phyloP scores from a whole-genome alignment of 2,888 invertebrate species.

The Plagodis pulveraria region DNA sequence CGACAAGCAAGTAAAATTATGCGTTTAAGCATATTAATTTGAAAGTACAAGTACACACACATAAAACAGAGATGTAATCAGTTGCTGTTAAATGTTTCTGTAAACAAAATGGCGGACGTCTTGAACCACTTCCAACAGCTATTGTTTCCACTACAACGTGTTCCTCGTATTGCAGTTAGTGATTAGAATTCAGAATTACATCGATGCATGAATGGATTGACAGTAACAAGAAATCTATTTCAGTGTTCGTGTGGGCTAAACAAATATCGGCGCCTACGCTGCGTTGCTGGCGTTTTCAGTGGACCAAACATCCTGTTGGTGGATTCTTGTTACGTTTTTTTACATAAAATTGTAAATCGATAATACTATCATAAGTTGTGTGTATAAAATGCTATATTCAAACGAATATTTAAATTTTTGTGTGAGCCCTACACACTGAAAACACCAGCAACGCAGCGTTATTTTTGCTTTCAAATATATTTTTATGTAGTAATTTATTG shows the following conservation, averaged over 20 bases:
- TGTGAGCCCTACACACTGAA: too few species aligned
- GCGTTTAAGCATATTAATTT: not conserved
- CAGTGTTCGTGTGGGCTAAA: slow-evolving; percentile 41
- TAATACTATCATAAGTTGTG: too few species aligned
- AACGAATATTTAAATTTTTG: too few species aligned
- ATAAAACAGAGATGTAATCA: slow-evolving; percentile 13
- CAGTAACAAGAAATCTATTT: slow-evolving; percentile 56
- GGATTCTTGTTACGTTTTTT: slow-evolving; percentile 16
- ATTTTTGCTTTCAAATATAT: too few species aligned
- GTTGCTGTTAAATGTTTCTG: slow-evolving; percentile 13
- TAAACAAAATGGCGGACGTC: slow-evolving; percentile 22
- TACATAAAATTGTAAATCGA: slow-evolving; percentile 5
- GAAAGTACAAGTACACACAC: not conserved
- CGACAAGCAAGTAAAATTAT: too few species aligned
- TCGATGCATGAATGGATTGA: slow-evolving; percentile 42
- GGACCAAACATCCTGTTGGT: slow-evolving; percentile 49
- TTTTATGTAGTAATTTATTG: too few species aligned
- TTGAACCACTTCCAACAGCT: slow-evolving; percentile 16
- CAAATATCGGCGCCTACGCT: slow-evolving; percentile 41
- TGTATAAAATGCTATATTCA: too few species aligned
- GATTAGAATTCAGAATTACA: slow-evolving; percentile 39
- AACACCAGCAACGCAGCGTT: too few species aligned
- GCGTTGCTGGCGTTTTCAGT: slow-evolving; percentile 37
- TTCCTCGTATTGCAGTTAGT: slow-evolving; percentile 27
- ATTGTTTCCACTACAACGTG: slow-evolving; percentile 23